These are phyloP conservation scores for Upupa epops DNA, from an alignment of 2,113 vertebrate genomes.

Conservation along the genomic window DNA sequence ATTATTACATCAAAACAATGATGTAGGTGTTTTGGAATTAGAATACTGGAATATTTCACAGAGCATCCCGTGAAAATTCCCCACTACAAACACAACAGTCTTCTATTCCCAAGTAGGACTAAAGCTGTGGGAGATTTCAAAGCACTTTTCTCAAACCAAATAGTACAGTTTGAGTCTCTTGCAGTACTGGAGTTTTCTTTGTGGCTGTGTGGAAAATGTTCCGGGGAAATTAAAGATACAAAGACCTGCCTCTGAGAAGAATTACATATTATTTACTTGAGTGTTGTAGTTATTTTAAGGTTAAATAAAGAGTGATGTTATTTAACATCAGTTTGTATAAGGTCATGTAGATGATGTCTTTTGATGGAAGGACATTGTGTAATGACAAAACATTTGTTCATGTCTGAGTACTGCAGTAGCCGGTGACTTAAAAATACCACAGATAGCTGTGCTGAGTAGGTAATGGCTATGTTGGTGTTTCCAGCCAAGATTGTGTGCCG, in stretches of 20 bases:
- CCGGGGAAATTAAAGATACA: not conserved
- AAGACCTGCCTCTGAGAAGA: not conserved
- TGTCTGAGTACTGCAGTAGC: constrained; percentile 41
- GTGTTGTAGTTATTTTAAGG: not conserved
- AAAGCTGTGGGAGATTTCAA: not conserved
- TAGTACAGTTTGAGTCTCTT: not conserved
- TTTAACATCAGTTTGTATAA: constrained; percentile 34
- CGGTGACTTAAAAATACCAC: constrained; percentile 36
- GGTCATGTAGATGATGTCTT: not conserved
- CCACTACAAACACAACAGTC: not conserved
- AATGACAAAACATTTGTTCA: constrained; percentile 51
- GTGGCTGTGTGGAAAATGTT: not conserved
- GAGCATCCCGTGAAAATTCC: not conserved
- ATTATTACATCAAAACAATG: not conserved
- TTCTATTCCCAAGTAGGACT: not conserved
- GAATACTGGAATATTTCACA: not conserved
- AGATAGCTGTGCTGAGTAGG: constrained; percentile 39
- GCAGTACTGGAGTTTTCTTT: not conserved
- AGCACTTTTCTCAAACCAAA: not conserved
- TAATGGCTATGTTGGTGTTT: constrained; percentile 35
- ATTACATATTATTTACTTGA: not conserved
- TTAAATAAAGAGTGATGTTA: not conserved
- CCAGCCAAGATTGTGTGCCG: constrained; percentile 5
- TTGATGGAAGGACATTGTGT: constrained; percentile 29
- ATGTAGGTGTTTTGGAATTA: not conserved